Evolutionary conservation across 2,888 invertebrate species (phyloP), one percentile per base, ranked within the genome.

Genomic region (Idaea biselata): DNA sequence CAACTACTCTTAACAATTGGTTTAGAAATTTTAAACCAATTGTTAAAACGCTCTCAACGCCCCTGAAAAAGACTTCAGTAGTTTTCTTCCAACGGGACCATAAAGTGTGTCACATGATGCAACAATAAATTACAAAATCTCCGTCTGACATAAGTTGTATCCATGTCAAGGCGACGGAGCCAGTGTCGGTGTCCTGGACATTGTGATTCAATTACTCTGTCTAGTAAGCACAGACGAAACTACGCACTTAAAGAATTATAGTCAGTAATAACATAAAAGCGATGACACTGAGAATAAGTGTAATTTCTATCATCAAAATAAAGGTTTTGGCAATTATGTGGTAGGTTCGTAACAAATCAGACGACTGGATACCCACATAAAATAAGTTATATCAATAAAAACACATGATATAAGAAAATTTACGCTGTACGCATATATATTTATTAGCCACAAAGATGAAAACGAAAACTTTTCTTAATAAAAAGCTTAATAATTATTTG

Each of bases 121-220:
- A 17, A 16, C 55, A 55, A 55, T 55, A 17, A 55, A 16, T 55
- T 55, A 6, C 5, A 55, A 56, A 18, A 56, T 18, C 56, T 16
- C 18, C 56, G 56, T 8, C 61, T 54, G 65, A 55, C 64, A 58
- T 62, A 64, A 62, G 65, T 68, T 59, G 55, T 69, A 68, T 63
- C 69, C 72, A 66, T 70, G 71, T 70, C 69, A 68, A 71, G 68
- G 59, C 70, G 72, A 69, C 70, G 65, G 66, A 70, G 55, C 68
- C 65, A 67, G 67, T 65, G 70, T 65, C 25, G 53, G 70, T 74
- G 78, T 74, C 73, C 69, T 68, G 69, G 65, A 72, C 76, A 81
- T 80, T 81, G 77, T 79, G 75, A 81, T 81, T 82, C 79, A 82
- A 83, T 83, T 81, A 81, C 74, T 72, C 67, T 68, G 69, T 66